Evolutionary conservation across 2,797 vertebrate genomes (phyloP), one percentile per base, ranked within the genome.

Genomic region (Kryptopterus vitreolus): DNA sequence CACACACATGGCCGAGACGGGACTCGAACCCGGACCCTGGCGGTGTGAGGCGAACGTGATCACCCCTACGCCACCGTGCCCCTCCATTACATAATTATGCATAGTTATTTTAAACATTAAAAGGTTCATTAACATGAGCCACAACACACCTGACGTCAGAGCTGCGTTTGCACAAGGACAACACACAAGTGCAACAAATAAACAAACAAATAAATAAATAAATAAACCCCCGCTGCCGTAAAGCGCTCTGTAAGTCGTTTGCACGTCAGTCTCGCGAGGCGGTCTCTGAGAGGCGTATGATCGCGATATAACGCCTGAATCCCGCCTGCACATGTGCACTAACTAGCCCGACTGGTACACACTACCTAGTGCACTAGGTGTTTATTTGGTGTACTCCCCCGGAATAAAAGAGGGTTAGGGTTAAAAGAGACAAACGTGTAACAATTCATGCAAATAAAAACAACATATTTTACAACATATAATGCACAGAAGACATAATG

Each of bases 121-220:
- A 4, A 33, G 12, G 12, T 43, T 7, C 0, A 55, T 35, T 35
- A 7, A 13, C 16, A 73, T 18, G 31, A 59, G 1, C 18, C 48
- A 4, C 22, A 65, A 69, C 35, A 7, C 6, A 59, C 24, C 31
- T 31, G 4, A 69, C 1, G 0, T 52, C 29, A 33, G 7, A 2
- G 24, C 8, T 33, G 53, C 78, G 80, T 78, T 31, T 38, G 61
- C 38, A 46, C 82, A 85, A 85, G 82, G 83, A 65, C 82, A 12
- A 35, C 3, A 3, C 10, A 53, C 18, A 10, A 9, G 9, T 18
- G 26, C 26, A 20, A 8, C 68, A 52, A 5, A 12, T 20, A 15
- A 16, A 20, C 22, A 55, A 55, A n/a, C n/a, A n/a, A n/a, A n/a
- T n/a, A n/a, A n/a, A n/a, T n/a, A n/a, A n/a, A n/a, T n/a, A n/a